phyloP scores from a whole-genome alignment of 2,888 invertebrate genomes.

The Dinocampus coccinellae region DNA sequence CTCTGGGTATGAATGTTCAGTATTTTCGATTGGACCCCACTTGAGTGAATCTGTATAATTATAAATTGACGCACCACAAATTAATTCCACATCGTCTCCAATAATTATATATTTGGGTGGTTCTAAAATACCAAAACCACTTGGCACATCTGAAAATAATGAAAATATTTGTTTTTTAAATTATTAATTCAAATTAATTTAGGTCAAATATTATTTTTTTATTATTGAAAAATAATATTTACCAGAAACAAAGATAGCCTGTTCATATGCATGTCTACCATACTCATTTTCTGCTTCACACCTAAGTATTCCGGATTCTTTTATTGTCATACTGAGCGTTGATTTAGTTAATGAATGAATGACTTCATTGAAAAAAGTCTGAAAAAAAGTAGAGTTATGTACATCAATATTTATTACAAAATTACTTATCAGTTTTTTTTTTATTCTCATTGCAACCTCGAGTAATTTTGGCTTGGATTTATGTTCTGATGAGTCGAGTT shows the following conservation, averaged over 20 bases:
- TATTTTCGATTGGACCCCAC: too few species aligned
- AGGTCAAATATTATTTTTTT: neutral
- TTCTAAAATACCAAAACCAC: constrained; percentile 68
- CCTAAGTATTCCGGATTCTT: constrained; percentile 59
- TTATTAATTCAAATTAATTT: neutral
- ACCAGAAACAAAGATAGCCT: constrained; percentile 65
- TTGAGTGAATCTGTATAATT: constrained; percentile 69
- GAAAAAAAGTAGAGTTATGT: constrained; percentile 3
- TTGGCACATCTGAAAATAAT: constrained; percentile 68
- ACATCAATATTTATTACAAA: too few species aligned
- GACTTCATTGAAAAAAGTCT: constrained; percentile 15
- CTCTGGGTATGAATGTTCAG: too few species aligned
- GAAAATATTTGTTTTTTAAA: too few species aligned
- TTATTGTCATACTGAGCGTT: constrained; percentile 43
- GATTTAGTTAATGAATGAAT: constrained; percentile 38
- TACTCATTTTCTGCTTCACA: constrained; percentile 64
- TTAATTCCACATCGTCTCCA: constrained; percentile 72
- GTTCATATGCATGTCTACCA: constrained; percentile 54
- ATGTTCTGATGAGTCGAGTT: constrained; percentile 53
- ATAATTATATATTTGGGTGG: constrained; percentile 65
- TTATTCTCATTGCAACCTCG: neutral
- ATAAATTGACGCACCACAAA: constrained; percentile 74
- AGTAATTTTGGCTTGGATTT: constrained; percentile 30
- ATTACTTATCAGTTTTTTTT: neutral
- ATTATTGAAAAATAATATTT: constrained; percentile 34